A percentile compares a stretch with the other conserved stretches of the same genome.
Conservation (phyloP, 2,888 invertebrate species). For the Spialia ferax region DNA sequence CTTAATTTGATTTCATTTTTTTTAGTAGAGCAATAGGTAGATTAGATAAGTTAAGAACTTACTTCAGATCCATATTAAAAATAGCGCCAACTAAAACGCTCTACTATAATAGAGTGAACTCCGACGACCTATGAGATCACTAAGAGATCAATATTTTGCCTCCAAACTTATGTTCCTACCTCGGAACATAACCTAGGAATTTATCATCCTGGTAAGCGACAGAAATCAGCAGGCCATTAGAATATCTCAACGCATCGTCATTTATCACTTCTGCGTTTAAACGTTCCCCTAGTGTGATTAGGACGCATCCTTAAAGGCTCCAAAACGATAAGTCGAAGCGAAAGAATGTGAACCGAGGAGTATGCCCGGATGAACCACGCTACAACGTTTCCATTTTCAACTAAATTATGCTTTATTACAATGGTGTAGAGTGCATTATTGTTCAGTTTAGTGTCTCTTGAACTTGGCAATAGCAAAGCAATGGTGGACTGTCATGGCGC, state of each 20-base stretch:
- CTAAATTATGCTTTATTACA: slow-evolving; percentile 47
- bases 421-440: slow-evolving; percentile 55
- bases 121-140: slow-evolving; percentile 13
- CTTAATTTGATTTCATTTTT: neutral
- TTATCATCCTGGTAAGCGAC: slow-evolving; percentile 46
- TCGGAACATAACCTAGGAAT: slow-evolving; percentile 21
- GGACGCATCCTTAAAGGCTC: slow-evolving; percentile 84
- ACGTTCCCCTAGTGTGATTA: slow-evolving; percentile 77
- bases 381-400: slow-evolving; percentile 54
- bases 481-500: slow-evolving; percentile 83
- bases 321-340: slow-evolving; percentile 77
- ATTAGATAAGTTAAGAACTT: no score
- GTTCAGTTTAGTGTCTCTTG: slow-evolving; percentile 45
- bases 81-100: neutral
- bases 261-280: slow-evolving; percentile 75
- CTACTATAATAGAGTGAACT: slow-evolving; percentile 8
- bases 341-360: slow-evolving; percentile 81
- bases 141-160: slow-evolving; percentile 13
- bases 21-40: no score
- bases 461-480: slow-evolving; percentile 67
- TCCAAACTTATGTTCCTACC: neutral
- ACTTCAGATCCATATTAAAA: neutral
- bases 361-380: slow-evolving; percentile 70
- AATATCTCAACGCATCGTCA: slow-evolving; percentile 75
- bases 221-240: slow-evolving; percentile 79